Base-by-base conservation (phyloP, 2,797 vertebrate genomes). In the Rhyacichthys aspro region DNA sequence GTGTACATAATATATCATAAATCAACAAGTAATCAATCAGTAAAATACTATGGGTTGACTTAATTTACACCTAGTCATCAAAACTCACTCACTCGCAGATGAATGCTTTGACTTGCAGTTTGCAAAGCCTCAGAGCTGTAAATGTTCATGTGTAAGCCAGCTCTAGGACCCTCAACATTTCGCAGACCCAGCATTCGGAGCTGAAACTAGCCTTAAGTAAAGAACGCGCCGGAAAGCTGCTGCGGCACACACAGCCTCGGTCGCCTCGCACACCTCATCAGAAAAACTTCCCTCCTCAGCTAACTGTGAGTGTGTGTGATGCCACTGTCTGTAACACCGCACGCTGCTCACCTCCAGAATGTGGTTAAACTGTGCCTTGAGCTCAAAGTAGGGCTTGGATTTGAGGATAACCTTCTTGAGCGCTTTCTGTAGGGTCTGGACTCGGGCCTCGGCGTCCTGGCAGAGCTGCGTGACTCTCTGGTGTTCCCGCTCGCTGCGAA, bases 341-440 rank as follows among this genome's bases (percentile, higher is more conserved):
- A 42, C 1, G 11, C 15, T 0, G 55, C 69, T 71, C 63, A 95
- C 95, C 95, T 96, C 95, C 17, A 96, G 81, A 44, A 96, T 94
- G 67, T 95, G 93, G 86, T 95, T 96, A 86, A 97, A 96, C 71
- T 96, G 95, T 45, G 92, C 94, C 83, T 97, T 96, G 50, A 96
- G 92, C 74, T 96, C 95, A 18, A 97, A 97, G 79, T 96, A 97
- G 0, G 95, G 95, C 43, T 95, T 95, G 75, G 95, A 96, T 83
- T 96, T 96, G 19, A 95, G 76, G 47, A 96, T 96, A 82, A 95
- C 92, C 8, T 94, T 89, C 67, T 93, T 94, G 23, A 97, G 90
- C 15, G 93, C 77, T 58, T 96, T 96, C 87, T 96, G 95, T 5
- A 97, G 88, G 1, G 89, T 90, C 73, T 96, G 96, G 14, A 97